Base-by-base conservation (phyloP, 1,140 invertebrate species). In the Laupala kohalensis region DNA sequence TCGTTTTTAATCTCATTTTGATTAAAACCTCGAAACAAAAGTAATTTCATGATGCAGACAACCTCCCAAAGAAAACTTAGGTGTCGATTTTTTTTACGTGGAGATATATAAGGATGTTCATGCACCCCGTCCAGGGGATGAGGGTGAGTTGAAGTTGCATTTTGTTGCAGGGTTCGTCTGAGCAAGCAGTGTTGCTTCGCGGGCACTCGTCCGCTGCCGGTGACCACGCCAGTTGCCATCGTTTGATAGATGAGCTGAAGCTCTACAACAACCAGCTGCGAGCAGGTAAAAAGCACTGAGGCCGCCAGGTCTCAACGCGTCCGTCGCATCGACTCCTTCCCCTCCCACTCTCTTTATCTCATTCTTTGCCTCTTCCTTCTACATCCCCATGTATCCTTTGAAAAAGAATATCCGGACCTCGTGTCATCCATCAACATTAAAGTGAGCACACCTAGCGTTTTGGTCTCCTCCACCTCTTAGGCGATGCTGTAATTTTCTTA, bases 351-450 rank as follows among this genome's bases (percentile, higher is more conserved):
- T 15, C 30, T 19, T 19, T 19, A 2, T 53, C 37, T 53, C 37
- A 13, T 1, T 53, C 4, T 53, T 53, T 19, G 1, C 37, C 37
- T 53, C 19, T 19, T 53, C 37, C 37, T 1, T 9, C 37, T 19
- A 9, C 37, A 19, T 19, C 9, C 37, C 9, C 37, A 6, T 15
- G 37, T 53, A 53, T 19, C 37, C 37, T 53, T 53, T 53, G 37
- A 53, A 53, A 53, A 37, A 53, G n/a, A 53, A 53, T 53, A 1
- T 53, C 37, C 37, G 37, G 37, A 19, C 37, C 37, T 53, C 37
- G 37, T 53, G 64, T 66, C 29, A 70, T 70, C 29, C 30, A 70
- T 70, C 69, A 70, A 62, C 69, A 70, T 70, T 70, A 70, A 29
- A 68, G 28, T 53, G 37, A 53, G 37, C 37, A 68, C 26, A 68